A percentile compares a stretch with the other conserved stretches of the same genome.
Conservation (phyloP, 2,797 vertebrate species). For the Crenichthys baileyi region DNA sequence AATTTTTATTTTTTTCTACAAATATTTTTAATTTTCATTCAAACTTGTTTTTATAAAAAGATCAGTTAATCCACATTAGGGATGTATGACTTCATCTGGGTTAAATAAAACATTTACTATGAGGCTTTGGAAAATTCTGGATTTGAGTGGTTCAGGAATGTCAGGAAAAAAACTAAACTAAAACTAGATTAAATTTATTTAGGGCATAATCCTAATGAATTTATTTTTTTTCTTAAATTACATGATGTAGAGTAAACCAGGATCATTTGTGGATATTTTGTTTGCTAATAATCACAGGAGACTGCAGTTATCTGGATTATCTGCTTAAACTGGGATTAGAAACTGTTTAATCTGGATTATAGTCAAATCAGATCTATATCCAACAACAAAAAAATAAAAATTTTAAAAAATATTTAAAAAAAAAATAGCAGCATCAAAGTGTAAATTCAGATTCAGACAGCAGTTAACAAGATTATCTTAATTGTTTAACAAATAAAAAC, state of each 20-base stretch:
- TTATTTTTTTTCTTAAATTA: not conserved
- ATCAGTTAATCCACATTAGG: not conserved
- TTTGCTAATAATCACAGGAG: not conserved
- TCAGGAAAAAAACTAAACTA: not conserved
- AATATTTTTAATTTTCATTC: too few species aligned
- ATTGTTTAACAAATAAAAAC: not conserved
- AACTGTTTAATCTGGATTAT: not conserved
- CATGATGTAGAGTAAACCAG: too few species aligned
- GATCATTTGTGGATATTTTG: not conserved
- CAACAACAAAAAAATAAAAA: too few species aligned
- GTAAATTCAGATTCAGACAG: not conserved
- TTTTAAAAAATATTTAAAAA: not conserved
- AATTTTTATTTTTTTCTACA: too few species aligned
- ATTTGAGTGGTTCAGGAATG: not conserved
- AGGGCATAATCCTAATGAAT: not conserved
- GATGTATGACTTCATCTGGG: accelerated
- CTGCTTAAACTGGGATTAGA: not conserved
- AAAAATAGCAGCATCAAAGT: not conserved
- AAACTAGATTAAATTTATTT: not conserved
- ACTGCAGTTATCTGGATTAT: not conserved
- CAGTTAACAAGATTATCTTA: not conserved
- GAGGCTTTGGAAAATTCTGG: not conserved
- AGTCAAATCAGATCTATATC: not conserved
- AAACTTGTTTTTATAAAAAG: too few species aligned
- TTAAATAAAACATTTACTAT: not conserved